Evolutionary conservation across 2,113 vertebrate genomes (phyloP), one percentile per base, ranked within the genome.

Genomic region (Calyptomena viridis): DNA sequence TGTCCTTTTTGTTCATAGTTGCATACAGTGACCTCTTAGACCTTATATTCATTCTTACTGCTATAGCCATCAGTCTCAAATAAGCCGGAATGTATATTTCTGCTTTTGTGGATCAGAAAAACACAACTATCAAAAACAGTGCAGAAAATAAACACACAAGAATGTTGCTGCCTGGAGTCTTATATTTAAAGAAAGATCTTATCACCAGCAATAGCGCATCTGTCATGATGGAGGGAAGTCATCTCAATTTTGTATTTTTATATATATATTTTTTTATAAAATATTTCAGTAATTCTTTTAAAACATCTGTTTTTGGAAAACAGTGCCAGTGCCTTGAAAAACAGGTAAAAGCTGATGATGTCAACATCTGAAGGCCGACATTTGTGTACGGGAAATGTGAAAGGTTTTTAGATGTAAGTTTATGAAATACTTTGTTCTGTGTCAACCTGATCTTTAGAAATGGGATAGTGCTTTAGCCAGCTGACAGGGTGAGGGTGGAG

Each of bases 361-460:
- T 49, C 28, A 35, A 37, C 14, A 44, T 78, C 69, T 93, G 33
- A 55, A 50, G 25, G 52, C 23, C 11, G 44, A 8, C 11, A 35
- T 52, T 81, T 52, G 15, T 53, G 31, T 63, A 12, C 44, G 31
- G 52, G 44, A 20, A 14, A 40, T 42, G 15, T n/a, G 18, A 17
- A 83, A 89, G 12, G 17, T 37, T 47, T 73, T 71, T 74, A 35
- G 35, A 37, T 20, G 4, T 25, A 19, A 28, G 35, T 28, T 52
- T 75, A 5, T 62, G 46, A 56, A 73, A 81, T 46, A 44, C 23
- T 31, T 53, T 90, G 18, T 77, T 85, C 84, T 2, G 5, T 50
- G 60, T 85, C 50, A 92, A 63, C 66, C 25, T 71, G n/a, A 39
- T 93, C 56, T 37, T 52, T 53, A 94, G 53, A 89, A 92, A 81